Evolutionary conservation across 2,113 vertebrate genomes (phyloP).

Genomic region (Atlantisia rogersi): DNA sequence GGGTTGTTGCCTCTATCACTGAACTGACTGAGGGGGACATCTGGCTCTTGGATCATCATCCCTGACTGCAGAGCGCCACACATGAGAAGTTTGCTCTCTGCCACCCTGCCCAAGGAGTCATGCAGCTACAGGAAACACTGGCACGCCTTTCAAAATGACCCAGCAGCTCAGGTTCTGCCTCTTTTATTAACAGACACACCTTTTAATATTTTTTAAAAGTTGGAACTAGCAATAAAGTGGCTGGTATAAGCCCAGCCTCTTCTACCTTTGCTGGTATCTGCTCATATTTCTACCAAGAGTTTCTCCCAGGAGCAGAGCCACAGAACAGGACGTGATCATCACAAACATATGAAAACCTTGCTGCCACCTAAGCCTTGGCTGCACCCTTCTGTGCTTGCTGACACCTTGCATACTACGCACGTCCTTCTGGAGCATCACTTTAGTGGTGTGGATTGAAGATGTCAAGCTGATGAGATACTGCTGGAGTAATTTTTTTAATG

Average conservation of each 20-base stretch:
- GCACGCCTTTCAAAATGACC: fast-evolving
- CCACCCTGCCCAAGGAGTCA: neutral
- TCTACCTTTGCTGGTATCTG: neutral
- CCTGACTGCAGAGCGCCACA: neutral
- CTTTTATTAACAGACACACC: neutral
- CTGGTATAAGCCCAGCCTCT: neutral
- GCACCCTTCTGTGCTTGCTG: neutral
- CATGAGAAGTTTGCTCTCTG: neutral
- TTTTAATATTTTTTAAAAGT: neutral
- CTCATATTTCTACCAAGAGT: neutral
- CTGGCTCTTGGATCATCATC: neutral
- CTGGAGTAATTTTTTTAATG: neutral
- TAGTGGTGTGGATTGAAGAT: neutral
- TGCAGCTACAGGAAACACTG: neutral
- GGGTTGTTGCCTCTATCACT: neutral
- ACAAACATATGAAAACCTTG: neutral
- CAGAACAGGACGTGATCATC: neutral
- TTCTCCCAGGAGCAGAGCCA: neutral
- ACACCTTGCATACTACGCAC: neutral
- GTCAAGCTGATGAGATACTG: neutral
- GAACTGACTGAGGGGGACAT: neutral
- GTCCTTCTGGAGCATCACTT: neutral
- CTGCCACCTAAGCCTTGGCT: neutral
- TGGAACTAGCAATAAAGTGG: neutral
- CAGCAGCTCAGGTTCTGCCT: neutral